Evolutionary conservation across 2,797 vertebrate genomes (phyloP).

Genomic region (Champsocephalus gunnari): DNA sequence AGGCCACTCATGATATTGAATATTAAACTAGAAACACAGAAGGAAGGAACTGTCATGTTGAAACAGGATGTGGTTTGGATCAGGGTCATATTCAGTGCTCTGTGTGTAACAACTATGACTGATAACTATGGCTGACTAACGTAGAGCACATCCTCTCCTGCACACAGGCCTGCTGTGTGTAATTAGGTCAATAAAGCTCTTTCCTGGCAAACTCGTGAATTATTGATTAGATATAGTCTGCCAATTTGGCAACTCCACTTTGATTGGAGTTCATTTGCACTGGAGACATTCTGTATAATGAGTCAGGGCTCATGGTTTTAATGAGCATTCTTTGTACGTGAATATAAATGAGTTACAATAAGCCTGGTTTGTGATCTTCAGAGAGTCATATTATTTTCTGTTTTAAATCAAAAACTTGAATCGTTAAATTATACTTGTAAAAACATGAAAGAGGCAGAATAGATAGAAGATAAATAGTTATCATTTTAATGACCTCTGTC

Average conservation of each 20-base stretch:
- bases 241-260: conserved; percentile 47
- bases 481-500: too few relatives aligned
- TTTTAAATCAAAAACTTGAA: not conserved
- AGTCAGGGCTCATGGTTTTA: conserved; percentile 20
- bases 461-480: not conserved
- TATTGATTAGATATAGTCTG: conserved; percentile 65
- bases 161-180: conserved; percentile 27
- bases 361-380: not conserved
- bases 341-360: not conserved
- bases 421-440: not conserved
- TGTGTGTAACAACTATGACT: not conserved
- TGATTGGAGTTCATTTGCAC: conserved; percentile 39
- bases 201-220: conserved; percentile 69
- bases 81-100: not conserved
- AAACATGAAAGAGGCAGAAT: not conserved
- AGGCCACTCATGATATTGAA: too few relatives aligned
- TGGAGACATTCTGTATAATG: conserved; percentile 39
- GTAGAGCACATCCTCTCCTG: not conserved
- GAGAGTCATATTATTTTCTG: not conserved
- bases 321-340: not conserved
- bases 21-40: too few relatives aligned
- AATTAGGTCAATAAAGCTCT: conserved; percentile 73
- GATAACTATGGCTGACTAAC: not conserved
- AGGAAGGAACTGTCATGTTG: too few relatives aligned
- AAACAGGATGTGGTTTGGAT: too few relatives aligned